Evolutionary conservation across 1,140 invertebrate species (phyloP).

Genomic region (Atta texana): DNA sequence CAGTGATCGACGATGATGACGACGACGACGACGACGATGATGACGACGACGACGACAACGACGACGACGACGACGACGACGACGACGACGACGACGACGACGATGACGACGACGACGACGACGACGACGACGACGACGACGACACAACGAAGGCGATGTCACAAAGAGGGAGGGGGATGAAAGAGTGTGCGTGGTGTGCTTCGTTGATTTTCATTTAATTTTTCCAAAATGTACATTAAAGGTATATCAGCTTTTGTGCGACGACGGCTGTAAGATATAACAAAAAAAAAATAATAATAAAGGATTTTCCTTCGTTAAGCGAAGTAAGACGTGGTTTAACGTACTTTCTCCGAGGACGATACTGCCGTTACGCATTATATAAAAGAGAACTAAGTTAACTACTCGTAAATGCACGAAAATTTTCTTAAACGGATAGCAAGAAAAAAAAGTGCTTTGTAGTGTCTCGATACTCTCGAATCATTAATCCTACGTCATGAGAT

Average conservation of each 20-base stretch:
- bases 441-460: slow-evolving; percentile 74
- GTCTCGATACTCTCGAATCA: slow-evolving; percentile 76
- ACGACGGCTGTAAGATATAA: slow-evolving; percentile 76
- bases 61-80: not conserved
- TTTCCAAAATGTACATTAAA: slow-evolving; percentile 70
- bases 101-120: not conserved
- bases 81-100: not conserved
- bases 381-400: slow-evolving; percentile 76
- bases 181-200: slow-evolving; percentile 73
- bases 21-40: not conserved
- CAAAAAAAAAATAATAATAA: slow-evolving; percentile 63
- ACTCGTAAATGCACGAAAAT: slow-evolving; percentile 76
- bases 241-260: slow-evolving; percentile 74
- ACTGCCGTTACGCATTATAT: slow-evolving; percentile 81
- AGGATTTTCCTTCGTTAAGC: slow-evolving; percentile 76
- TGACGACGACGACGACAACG: not conserved
- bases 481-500: slow-evolving; percentile 73
- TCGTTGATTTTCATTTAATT: slow-evolving; percentile 71
- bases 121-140: not conserved
- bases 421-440: slow-evolving; percentile 75
- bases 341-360: slow-evolving; percentile 81
- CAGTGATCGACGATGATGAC: not conserved
- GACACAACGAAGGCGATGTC: not conserved
- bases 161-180: slow-evolving; percentile 53
- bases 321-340: slow-evolving; percentile 77